Percentiles rank a stretch among this genome's conserved stretches.
These are phyloP conservation scores for Camelus dromedarius DNA, from an alignment of 2,113 vertebrate genomes.

Conservation along the genomic window DNA sequence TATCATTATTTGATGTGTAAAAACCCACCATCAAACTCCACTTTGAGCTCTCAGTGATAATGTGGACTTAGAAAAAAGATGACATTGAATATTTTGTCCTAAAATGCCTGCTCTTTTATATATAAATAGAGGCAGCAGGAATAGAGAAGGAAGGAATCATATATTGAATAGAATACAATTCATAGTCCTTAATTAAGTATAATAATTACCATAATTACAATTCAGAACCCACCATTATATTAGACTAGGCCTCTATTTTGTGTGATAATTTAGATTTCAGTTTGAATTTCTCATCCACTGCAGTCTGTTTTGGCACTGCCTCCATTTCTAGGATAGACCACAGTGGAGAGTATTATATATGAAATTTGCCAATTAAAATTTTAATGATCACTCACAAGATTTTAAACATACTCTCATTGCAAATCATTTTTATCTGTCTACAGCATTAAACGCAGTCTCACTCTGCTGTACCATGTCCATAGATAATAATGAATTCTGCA, in stretches of 20 bases:
- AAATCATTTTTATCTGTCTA: neutral
- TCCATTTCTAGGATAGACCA: neutral
- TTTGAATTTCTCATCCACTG: neutral
- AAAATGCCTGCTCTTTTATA: neutral
- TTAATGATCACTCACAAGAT: neutral
- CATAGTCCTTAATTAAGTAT: neutral
- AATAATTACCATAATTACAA: neutral
- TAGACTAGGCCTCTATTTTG: neutral
- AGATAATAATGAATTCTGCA: neutral
- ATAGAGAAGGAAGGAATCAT: neutral
- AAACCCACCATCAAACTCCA: neutral
- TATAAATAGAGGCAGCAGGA: too few relatives aligned
- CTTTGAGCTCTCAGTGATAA: neutral
- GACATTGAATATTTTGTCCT: neutral
- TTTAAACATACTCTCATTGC: neutral
- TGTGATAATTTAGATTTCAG: neutral
- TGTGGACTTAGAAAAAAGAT: neutral
- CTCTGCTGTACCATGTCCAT: neutral
- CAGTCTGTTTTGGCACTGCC: neutral
- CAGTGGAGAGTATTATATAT: neutral
- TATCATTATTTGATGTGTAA: neutral
- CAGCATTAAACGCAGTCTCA: neutral
- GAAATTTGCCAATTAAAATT: neutral
- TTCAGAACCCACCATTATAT: neutral
- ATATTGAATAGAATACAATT: neutral